Evolutionary conservation across 2,113 vertebrate species (phyloP).

Genomic region (Montifringilla adamsi): DNA sequence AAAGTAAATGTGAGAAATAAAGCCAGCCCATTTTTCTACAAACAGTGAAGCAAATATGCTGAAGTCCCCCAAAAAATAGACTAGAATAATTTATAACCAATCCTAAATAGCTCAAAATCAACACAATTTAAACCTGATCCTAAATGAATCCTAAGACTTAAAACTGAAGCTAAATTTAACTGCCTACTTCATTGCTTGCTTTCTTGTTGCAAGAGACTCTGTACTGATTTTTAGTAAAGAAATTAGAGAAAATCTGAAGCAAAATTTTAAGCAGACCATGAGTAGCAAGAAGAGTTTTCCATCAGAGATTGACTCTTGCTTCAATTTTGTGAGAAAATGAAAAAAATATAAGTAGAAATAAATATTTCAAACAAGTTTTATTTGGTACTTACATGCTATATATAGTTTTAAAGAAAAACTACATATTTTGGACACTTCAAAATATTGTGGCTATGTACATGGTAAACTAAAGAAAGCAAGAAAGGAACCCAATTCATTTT

Average conservation of each 20-base stretch:
- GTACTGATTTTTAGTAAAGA: not conserved
- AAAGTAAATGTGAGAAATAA: not conserved
- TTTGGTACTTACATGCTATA: conserved; percentile 79
- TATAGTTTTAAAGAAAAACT: conserved; percentile 74
- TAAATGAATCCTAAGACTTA: not conserved
- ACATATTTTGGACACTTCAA: conserved; percentile 69
- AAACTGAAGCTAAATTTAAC: not conserved
- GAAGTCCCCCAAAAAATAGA: not conserved
- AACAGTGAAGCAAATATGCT: not conserved
- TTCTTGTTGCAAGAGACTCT: not conserved
- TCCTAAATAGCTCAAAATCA: not conserved
- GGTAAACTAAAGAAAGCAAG: conserved; percentile 64
- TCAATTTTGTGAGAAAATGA: conserved; percentile 3
- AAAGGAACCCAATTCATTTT: conserved; percentile 56
- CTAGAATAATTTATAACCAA: not conserved
- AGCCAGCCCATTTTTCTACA: not conserved
- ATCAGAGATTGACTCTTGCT: not conserved
- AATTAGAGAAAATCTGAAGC: not conserved
- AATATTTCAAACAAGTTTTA: conserved; percentile 72
- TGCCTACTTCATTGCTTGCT: not conserved
- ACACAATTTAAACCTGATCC: not conserved
- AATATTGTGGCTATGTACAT: conserved; percentile 74
- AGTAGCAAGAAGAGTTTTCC: not conserved
- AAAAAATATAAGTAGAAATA: conserved; percentile 47
- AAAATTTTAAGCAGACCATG: not conserved